Base-by-base conservation (phyloP, 2,113 vertebrate species). In the Oryzias curvinotus region DNA sequence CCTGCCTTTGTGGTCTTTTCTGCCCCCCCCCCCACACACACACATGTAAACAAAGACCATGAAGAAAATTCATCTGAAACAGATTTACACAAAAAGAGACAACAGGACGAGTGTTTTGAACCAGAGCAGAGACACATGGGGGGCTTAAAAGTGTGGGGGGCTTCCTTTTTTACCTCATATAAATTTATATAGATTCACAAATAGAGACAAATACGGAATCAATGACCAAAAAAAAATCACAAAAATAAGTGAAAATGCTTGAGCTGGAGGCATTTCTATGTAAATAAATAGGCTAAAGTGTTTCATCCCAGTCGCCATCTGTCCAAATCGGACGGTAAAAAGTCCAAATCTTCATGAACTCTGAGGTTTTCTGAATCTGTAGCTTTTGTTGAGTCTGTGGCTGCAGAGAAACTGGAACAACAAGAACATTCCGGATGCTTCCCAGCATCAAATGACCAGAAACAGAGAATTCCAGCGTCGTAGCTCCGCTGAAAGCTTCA, bases 1-100 rank as follows among this genome's bases (percentile, higher is more conserved):
- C 14, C 51, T 64, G 54, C 52, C 68, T 63, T 62, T 8, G 3
- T 47, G 48, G 46, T 66, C 57, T 78, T n/a, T 36, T 47, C 50
- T 62, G 45, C 5, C 4, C 48, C 16, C 46, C 46, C 44, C 44
- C 43, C 43, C 44, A 1, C 44, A 7, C 26, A 3, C 10, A 18
- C 63, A 47, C 19, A 30, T 78, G 79, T 72, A 86, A 84, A 85
- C 82, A 51, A 58, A 67, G 8, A 65, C 28, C 55, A 68, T 28
- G 68, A 42, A 49, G 72, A 65, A 65, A 45, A 59, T n/a, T 42
- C 19, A 74, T 74, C 47, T 65, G 14, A 67, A 73, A 73, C n/a
- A 1, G 13, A 44, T 23, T 64, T 21, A 49, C 43, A 55, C 15
- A 51, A 62, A 58, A 1, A 26, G 15, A 18, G 28, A 61, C 26